Conservation (phyloP, 2,888 invertebrate genomes). For the Polietes domitor region DNA sequence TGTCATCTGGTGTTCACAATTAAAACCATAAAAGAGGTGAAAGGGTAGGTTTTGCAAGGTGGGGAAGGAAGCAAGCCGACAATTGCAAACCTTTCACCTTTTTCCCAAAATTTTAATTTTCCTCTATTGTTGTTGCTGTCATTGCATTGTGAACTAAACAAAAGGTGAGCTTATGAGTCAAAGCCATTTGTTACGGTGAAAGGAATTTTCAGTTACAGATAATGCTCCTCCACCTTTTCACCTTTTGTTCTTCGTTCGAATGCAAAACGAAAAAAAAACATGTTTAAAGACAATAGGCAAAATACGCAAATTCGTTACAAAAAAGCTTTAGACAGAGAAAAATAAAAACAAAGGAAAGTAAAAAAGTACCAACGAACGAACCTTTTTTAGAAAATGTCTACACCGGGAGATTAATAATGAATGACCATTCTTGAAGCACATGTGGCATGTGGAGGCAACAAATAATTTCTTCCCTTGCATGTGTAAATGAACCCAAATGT, state of each 20-base stretch:
- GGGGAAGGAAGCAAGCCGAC: neutral
- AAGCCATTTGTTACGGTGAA: conserved; percentile 30
- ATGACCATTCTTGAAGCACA: conserved; percentile 74
- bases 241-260: conserved; percentile 10
- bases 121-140: conserved; percentile 34
- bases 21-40: conserved; percentile 2
- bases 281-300: conserved; percentile 30
- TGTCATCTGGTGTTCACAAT: neutral
- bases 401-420: conserved; percentile 65
- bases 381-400: conserved; percentile 61
- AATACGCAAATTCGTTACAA: neutral
- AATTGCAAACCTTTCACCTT: conserved; percentile 32
- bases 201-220: conserved; percentile 14
- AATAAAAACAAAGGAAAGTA: conserved; percentile 55
- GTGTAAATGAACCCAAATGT: conserved; percentile 69
- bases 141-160: neutral
- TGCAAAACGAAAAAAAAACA: conserved; percentile 17
- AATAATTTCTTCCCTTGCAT: conserved; percentile 70
- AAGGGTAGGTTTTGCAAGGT: neutral
- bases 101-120: conserved; percentile 48
- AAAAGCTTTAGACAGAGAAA: conserved; percentile 14
- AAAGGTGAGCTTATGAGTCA: conserved; percentile 39
- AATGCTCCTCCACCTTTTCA: conserved; percentile 28
- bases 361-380: conserved; percentile 56
- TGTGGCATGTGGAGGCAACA: conserved; percentile 77